A percentile compares a stretch with the other conserved stretches of the same genome.
phyloP scores from a whole-genome alignment of 2,888 invertebrate genomes.

The Agrotis segetum region DNA sequence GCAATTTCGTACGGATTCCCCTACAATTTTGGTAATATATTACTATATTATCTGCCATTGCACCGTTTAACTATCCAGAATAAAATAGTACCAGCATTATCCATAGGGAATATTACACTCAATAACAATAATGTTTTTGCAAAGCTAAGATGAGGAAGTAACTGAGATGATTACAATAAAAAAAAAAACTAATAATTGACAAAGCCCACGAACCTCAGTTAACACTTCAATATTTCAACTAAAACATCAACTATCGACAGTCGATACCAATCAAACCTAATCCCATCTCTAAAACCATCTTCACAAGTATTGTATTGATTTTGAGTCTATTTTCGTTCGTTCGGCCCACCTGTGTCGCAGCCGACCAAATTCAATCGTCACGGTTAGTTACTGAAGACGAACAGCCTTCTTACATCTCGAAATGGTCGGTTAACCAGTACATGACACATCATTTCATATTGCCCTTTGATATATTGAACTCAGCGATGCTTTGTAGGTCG shows the following conservation, averaged over 20 bases:
- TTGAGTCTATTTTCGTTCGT: slow-evolving; percentile 81
- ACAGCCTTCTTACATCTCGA: slow-evolving; percentile 42
- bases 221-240: not conserved
- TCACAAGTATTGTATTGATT: slow-evolving; percentile 82
- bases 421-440: slow-evolving; percentile 57
- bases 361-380: slow-evolving; percentile 65
- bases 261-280: slow-evolving; percentile 53
- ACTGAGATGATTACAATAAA: no score
- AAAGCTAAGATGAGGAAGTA: not conserved
- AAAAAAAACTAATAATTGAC: no score
- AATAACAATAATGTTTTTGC: not conserved
- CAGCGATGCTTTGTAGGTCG: slow-evolving; percentile 10
- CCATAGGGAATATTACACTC: not conserved
- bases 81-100: no score
- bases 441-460: slow-evolving; percentile 63
- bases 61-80: no score
- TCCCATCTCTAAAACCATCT: slow-evolving; percentile 72
- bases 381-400: slow-evolving; percentile 39
- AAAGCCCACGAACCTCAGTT: no score
- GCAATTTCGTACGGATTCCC: no score
- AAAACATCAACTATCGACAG: slow-evolving; percentile 28
- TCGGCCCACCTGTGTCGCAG: slow-evolving; percentile 73
- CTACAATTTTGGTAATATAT: no score
- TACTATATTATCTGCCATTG: no score
- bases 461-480: slow-evolving; percentile 57